These are phyloP conservation scores for Hemicordylus capensis DNA, from an alignment of 2,113 vertebrate genomes.

Conservation along the genomic window DNA sequence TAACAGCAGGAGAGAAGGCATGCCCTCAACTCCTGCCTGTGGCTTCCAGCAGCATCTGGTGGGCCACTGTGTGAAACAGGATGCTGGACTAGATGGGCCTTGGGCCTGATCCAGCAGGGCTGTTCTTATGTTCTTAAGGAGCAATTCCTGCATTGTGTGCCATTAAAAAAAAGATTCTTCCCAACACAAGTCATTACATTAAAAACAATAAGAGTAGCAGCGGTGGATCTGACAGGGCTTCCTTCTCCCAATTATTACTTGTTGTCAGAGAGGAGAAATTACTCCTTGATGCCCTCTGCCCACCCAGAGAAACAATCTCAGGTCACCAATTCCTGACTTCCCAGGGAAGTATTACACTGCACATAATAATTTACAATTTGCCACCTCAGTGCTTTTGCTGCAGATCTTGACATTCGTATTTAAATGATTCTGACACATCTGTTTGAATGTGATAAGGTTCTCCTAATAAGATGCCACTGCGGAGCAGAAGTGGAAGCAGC, in stretches of 20 bases:
- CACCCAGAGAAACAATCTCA: not conserved
- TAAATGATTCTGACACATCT: not conserved
- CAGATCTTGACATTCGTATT: not conserved
- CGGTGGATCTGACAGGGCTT: not conserved
- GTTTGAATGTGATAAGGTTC: not conserved
- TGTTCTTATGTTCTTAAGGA: too few species aligned
- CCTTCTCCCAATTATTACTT: not conserved
- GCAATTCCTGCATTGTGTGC: not conserved
- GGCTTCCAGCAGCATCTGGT: too few species aligned
- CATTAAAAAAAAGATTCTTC: not conserved
- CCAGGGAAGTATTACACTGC: not conserved
- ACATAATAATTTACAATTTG: not conserved
- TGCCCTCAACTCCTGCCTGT: too few species aligned
- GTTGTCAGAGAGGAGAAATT: not conserved
- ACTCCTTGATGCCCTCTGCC: not conserved
- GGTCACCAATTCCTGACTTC: not conserved
- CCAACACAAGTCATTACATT: slow-evolving; percentile 10
- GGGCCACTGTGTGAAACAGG: too few species aligned
- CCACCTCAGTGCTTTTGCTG: not conserved
- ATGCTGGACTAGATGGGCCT: too few species aligned
- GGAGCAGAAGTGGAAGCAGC: not conserved
- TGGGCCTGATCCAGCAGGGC: too few species aligned
- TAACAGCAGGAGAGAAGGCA: too few species aligned
- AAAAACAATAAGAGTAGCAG: not conserved
- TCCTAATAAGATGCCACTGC: not conserved